Percentiles rank a stretch among this genome's conserved stretches.
These are phyloP conservation scores for Sebastes melanostomus DNA, from an alignment of 2,797 vertebrate genomes.

Conservation along the genomic window DNA sequence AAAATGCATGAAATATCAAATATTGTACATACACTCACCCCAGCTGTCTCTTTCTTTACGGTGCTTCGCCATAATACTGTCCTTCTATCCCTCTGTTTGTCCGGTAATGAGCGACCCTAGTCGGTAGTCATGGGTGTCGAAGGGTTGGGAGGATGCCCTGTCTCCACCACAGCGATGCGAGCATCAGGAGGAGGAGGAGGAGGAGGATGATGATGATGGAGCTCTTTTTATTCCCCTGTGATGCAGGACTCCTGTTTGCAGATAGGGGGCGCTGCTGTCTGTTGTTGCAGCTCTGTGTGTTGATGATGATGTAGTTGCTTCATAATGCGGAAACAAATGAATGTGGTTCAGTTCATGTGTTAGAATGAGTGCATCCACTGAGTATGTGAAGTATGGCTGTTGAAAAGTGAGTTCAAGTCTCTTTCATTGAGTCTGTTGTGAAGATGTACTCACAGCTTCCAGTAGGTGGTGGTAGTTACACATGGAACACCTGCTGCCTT, in stretches of 20 bases:
- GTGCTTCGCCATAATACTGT: constrained; percentile 80
- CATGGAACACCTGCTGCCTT: constrained; percentile 16
- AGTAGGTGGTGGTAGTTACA: constrained; percentile 31
- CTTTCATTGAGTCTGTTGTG: neutral
- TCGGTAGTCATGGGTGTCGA: constrained; percentile 73
- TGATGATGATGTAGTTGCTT: neutral
- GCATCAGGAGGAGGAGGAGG: constrained; percentile 44
- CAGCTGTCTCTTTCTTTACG: constrained; percentile 89
- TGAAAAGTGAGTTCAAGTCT: neutral
- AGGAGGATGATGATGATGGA: constrained; percentile 62
- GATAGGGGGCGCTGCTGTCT: constrained; percentile 61
- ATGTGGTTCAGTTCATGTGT: neutral
- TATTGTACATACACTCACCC: constrained; percentile 82
- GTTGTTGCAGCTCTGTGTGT: neutral
- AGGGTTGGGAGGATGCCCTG: constrained; percentile 66
- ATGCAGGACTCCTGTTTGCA: neutral
- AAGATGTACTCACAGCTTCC: accelerated
- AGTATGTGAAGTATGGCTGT: neutral
- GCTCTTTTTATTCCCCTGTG: constrained; percentile 62
- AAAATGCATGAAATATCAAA: constrained; percentile 39
- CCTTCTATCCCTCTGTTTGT: constrained; percentile 47
- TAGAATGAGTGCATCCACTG: neutral
- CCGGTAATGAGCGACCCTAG: constrained; percentile 48
- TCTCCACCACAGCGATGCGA: constrained; percentile 71
- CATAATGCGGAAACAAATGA: neutral